phyloP scores from a whole-genome alignment of 2,888 invertebrate species.

The Eupelmus urozonus region DNA sequence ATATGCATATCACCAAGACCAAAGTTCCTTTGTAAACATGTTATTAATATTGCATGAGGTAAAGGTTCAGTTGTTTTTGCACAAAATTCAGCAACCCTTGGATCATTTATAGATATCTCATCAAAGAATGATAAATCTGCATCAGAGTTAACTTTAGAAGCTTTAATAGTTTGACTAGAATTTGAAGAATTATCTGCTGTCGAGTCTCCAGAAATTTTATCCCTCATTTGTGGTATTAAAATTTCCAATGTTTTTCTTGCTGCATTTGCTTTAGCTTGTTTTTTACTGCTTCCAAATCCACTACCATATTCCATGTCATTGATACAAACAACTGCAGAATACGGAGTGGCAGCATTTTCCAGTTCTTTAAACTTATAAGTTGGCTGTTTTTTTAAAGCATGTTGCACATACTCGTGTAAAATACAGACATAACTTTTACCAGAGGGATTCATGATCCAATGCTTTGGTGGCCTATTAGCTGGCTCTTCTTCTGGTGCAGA shows the following conservation, averaged over 20 bases:
- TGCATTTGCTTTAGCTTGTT: conserved; percentile 96
- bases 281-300: conserved; percentile 96
- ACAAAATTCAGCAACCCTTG: conserved; percentile 95
- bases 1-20: conserved; percentile 94
- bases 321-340: conserved; percentile 95
- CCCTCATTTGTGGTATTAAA: conserved; percentile 94
- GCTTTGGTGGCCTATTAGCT: conserved; percentile 81
- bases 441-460: conserved; percentile 98
- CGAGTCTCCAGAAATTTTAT: conserved; percentile 85
- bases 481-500: conserved; percentile 70
- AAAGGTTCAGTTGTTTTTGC: conserved; percentile 97
- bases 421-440: conserved; percentile 97
- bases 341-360: conserved; percentile 95
- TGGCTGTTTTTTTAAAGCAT: conserved; percentile 95
- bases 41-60: conserved; percentile 94
- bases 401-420: conserved; percentile 97
- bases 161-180: conserved; percentile 72
- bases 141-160: conserved; percentile 73
- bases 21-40: conserved; percentile 94
- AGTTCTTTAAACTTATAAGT: conserved; percentile 94
- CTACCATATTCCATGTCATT: conserved; percentile 95
- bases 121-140: conserved; percentile 86
- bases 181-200: conserved; percentile 78
- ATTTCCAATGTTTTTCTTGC: conserved; percentile 93
- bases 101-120: conserved; percentile 95